A percentile compares a stretch with the other conserved stretches of the same genome.
Conservation (phyloP, 1,140 invertebrate species). For the Drosophila athabasca region DNA sequence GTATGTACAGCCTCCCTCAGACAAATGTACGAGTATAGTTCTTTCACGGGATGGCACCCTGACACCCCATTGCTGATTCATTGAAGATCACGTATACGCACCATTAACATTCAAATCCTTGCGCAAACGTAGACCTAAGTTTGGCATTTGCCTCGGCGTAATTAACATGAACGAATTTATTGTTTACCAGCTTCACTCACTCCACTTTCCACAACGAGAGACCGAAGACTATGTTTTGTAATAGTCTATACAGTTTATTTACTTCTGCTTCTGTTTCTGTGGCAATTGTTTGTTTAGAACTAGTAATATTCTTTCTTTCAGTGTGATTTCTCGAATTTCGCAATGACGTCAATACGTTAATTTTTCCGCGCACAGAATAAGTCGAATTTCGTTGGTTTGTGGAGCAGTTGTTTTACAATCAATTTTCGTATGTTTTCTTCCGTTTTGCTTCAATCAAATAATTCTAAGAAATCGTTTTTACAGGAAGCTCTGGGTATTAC, state of each 20-base stretch:
- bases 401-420: constrained; percentile 48
- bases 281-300: constrained; percentile 21
- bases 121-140: constrained; percentile 55
- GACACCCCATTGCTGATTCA: constrained; percentile 54
- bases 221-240: constrained; percentile 21
- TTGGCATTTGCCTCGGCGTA: constrained; percentile 45
- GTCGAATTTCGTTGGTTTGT: constrained; percentile 50
- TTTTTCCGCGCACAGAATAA: constrained; percentile 41
- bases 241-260: constrained; percentile 61
- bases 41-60: too few species aligned
- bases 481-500: constrained; percentile 21
- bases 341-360: constrained; percentile 68
- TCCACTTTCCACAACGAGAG: constrained; percentile 17
- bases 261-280: constrained; percentile 33
- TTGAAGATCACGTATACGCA: constrained; percentile 72
- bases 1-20: constrained; percentile 24
- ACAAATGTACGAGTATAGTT: constrained; percentile 22
- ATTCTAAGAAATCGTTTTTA: constrained; percentile 10
- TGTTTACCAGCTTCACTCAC: constrained; percentile 48
- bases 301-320: constrained; percentile 51
- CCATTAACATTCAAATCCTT: constrained; percentile 75
- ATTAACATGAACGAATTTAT: constrained; percentile 39
- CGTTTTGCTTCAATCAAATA: not conserved
- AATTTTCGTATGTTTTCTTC: constrained; percentile 27
- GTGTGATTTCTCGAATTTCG: constrained; percentile 39